Base-by-base conservation (phyloP, 2,797 vertebrate genomes). In the Echeneis naucrates region DNA sequence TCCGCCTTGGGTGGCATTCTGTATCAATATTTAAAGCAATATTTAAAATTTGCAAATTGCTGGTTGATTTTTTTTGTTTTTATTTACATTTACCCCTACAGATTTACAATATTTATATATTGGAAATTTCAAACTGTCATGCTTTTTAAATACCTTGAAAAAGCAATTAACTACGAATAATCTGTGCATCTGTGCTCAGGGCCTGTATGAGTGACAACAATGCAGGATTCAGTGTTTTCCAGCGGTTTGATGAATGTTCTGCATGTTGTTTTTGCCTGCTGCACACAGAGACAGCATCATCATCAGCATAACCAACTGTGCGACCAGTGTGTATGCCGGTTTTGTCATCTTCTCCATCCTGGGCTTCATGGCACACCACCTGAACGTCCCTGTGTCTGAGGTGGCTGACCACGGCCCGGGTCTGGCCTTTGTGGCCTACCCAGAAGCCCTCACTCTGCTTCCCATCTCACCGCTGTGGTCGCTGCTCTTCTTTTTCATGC, bases 301-400 rank as follows among this genome's bases (percentile, higher is more conserved):
- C 92, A 99, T 99, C 94, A 99, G 97, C 68, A 93, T 99, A 78
- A 99, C 98, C 58, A 99, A 99, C 94, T 99, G 98, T 24, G 98
- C 96, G 42, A 99, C 98, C 83, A 99, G 98, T 0, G 96, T 99
- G 66, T 99, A 98, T 0, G 98, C 98, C 0, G 98, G 98, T 81
- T 99, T 99, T 0, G 98, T 99, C 84, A 99, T 99, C 83, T 99
- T 99, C 94, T 99, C 98, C 89, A 99, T 99, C 84, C 92, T 99
- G 81, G 98, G 98, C 82, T 99, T 99, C 93, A 99, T 99, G 98
- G 98, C 98, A 2, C 95, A 94, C 68, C 95, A 99, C 89, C 92
- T 99, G 72, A 96, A 97, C 0, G 97, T 99, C 57, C 96, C 97
- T 0, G 96, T 99, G 82, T 98, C 97, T 0, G 95, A 97, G 8